These are phyloP conservation scores for Stenolophus ochropezus DNA, from an alignment of 2,888 invertebrate species.

Conservation along the genomic window DNA sequence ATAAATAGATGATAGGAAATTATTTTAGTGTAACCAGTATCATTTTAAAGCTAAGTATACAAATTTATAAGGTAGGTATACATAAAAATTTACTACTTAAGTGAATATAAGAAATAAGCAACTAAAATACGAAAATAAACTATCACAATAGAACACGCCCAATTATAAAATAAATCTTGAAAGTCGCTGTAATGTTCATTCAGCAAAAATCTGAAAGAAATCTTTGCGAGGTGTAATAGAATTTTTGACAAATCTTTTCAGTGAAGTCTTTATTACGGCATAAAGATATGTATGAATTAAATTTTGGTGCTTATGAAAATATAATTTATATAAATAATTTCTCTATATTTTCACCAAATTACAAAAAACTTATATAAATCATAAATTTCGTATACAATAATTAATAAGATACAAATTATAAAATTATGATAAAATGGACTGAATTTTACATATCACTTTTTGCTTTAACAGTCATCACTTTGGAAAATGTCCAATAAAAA, in stretches of 20 bases:
- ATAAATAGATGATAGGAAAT: conserved; percentile 37
- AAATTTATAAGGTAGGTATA: conserved; percentile 23
- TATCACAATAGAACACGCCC: conserved; percentile 45
- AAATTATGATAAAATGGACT: not conserved
- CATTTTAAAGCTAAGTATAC: conserved; percentile 17
- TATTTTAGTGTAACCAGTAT: conserved; percentile 6
- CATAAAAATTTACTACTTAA: not conserved
- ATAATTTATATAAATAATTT: conserved; percentile 47
- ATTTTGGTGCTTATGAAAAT: conserved; percentile 42
- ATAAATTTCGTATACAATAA: conserved; percentile 37
- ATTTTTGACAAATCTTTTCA: conserved; percentile 29
- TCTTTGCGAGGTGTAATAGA: conserved; percentile 43
- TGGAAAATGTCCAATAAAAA: not conserved
- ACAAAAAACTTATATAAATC: conserved; percentile 24
- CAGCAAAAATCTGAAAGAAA: conserved; percentile 44
- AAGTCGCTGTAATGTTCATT: conserved; percentile 18
- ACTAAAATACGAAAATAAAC: conserved; percentile 22
- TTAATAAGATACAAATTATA: not conserved
- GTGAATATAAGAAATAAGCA: conserved; percentile 19
- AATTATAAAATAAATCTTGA: not conserved
- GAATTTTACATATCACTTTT: conserved; percentile 23
- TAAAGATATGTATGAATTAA: conserved; percentile 50
- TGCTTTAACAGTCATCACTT: not conserved
- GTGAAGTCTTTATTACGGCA: conserved; percentile 29
- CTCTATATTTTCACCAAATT: conserved; percentile 19